These are phyloP conservation scores for Panopea generosa DNA, from an alignment of 2,888 invertebrate species.

Conservation along the genomic window DNA sequence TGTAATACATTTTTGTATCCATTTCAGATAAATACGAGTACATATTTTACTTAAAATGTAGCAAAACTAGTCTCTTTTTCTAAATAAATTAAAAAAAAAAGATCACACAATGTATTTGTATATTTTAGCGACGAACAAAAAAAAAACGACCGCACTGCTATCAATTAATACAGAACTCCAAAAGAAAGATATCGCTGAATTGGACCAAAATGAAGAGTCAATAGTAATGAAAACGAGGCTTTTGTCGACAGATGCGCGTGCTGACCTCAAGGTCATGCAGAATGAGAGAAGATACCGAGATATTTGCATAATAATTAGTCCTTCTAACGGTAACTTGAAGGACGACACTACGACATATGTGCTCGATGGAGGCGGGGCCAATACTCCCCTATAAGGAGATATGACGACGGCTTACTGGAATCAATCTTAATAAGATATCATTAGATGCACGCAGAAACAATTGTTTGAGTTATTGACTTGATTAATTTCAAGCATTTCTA, in stretches of 20 bases:
- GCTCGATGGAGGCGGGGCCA: conserved; percentile 36
- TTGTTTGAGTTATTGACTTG: neutral
- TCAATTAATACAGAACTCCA: no score
- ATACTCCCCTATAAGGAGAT: conserved; percentile 28
- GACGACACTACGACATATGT: conserved; percentile 52
- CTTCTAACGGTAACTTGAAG: conserved; percentile 48
- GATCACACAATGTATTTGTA: no score
- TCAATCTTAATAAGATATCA: neutral
- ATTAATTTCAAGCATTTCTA: neutral
- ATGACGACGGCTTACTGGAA: no score
- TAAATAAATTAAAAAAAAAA: no score
- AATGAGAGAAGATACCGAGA: conserved; percentile 45
- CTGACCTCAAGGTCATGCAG: conserved; percentile 44
- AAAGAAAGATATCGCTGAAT: no score
- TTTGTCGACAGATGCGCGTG: conserved; percentile 50
- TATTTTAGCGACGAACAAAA: no score
- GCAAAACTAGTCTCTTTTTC: no score
- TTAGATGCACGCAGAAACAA: neutral
- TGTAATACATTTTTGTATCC: no score
- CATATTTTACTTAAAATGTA: no score
- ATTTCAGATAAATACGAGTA: no score
- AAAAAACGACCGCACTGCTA: no score
- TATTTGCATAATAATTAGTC: conserved; percentile 63
- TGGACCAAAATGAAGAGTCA: no score
- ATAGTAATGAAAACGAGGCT: conserved; percentile 38